These are phyloP conservation scores for Minunthozetes semirufus DNA, from an alignment of 2,888 invertebrate species.

Conservation along the genomic window DNA sequence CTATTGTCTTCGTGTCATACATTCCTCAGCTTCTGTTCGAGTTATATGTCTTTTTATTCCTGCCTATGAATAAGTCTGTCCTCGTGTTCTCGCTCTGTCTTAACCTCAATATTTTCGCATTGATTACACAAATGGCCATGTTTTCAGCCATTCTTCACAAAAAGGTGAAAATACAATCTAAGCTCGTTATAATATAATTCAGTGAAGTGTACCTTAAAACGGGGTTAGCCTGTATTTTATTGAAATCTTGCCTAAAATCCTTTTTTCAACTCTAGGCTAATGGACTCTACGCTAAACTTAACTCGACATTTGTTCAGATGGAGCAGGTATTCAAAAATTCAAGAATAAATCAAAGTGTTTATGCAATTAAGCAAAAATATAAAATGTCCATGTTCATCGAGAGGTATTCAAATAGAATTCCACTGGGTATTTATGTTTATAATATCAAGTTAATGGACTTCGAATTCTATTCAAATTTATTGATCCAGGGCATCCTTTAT, in stretches of 20 bases:
- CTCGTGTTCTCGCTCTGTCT: background rate
- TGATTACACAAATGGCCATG: background rate
- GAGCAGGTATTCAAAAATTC: background rate
- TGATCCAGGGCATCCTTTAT: background rate
- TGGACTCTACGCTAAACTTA: background rate
- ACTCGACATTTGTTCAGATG: background rate
- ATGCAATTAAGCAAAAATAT: background rate
- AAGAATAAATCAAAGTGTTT: no score
- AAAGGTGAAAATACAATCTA: background rate
- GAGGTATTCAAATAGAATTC: background rate
- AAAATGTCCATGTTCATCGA: background rate
- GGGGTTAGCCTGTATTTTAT: background rate
- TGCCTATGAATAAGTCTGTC: background rate
- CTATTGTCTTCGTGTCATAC: background rate
- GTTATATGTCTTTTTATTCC: background rate
- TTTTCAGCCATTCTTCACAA: background rate
- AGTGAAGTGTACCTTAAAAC: no score
- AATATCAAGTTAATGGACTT: background rate
- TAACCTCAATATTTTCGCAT: background rate
- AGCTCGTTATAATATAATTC: background rate
- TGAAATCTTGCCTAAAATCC: background rate
- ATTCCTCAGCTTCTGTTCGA: background rate
- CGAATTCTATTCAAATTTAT: background rate
- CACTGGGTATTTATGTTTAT: background rate
- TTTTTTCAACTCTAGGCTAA: background rate